These are phyloP conservation scores for Premnoplex brunnescens DNA, from an alignment of 2,797 vertebrate species.

Conservation along the genomic window DNA sequence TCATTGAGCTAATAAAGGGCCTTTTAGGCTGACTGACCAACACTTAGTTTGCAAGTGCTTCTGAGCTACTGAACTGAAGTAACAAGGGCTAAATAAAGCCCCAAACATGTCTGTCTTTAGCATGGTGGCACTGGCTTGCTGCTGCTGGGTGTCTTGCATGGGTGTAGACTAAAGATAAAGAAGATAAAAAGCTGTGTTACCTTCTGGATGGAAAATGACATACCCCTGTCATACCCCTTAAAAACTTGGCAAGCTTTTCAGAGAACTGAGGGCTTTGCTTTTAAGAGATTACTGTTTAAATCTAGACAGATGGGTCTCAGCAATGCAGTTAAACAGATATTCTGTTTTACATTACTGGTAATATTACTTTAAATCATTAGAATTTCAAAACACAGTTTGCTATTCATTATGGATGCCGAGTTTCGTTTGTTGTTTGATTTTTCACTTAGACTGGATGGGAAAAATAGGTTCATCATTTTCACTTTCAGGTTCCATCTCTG, in stretches of 20 bases:
- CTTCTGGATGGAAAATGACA: background rate
- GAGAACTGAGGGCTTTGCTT: background rate
- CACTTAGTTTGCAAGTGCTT: background rate
- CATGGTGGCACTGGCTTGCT: background rate
- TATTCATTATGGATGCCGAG: conserved; percentile 16
- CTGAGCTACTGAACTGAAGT: background rate
- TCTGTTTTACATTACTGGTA: conserved; percentile 24
- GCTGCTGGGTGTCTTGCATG: background rate
- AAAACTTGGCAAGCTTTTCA: background rate
- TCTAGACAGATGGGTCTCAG: conserved; percentile 19
- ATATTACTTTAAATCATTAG: conserved; percentile 47
- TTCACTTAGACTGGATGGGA: conserved; percentile 27
- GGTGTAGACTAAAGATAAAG: background rate
- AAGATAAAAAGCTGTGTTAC: background rate
- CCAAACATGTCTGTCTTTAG: background rate
- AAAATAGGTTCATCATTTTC: conserved; percentile 48
- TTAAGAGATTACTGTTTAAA: conserved; percentile 11
- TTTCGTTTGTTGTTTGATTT: conserved; percentile 46
- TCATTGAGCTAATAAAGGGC: background rate
- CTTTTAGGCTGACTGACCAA: background rate
- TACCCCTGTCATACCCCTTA: background rate
- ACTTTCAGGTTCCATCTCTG: conserved; percentile 21
- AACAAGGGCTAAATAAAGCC: background rate
- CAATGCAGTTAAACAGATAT: conserved; percentile 6
- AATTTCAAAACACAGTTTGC: conserved; percentile 34